Conservation (phyloP, 2,888 invertebrate genomes). For the Argyresthia goedartella region DNA sequence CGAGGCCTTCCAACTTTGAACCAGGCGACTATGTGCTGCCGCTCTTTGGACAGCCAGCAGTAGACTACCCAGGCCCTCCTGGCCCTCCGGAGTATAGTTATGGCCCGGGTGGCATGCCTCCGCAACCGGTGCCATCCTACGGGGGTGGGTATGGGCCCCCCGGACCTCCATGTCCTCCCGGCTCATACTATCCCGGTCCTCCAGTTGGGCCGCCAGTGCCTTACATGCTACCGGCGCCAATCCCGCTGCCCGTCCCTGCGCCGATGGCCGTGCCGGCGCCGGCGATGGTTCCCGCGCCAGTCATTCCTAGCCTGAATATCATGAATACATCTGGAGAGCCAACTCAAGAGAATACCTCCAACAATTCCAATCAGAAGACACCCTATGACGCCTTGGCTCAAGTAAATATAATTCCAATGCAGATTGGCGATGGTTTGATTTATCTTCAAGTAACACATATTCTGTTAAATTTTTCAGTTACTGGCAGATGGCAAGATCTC, state of each 20-base stretch:
- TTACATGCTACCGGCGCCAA: constrained; percentile 10
- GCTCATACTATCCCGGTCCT: constrained; percentile 12
- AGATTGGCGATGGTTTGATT: constrained; percentile 2
- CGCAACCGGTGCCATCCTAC: constrained; percentile 20
- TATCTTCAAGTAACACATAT: constrained; percentile 8
- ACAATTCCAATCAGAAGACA: constrained; percentile 19
- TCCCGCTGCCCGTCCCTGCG: constrained; percentile 16
- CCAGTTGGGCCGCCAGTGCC: constrained; percentile 6
- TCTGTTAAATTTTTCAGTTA: constrained; percentile 48
- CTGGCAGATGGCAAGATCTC: constrained; percentile 60
- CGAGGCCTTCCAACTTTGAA: too few species aligned
- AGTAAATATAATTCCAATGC: constrained; percentile 32
- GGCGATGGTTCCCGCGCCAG: constrained; percentile 27
- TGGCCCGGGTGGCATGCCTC: constrained; percentile 6
- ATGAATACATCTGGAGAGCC: constrained; percentile 4
- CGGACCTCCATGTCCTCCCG: too few species aligned
- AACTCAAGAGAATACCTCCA: constrained; percentile 9
- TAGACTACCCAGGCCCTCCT: too few species aligned
- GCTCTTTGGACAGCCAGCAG: background rate
- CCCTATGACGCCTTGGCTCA: constrained; percentile 55
- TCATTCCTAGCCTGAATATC: constrained; percentile 9
- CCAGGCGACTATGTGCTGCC: constrained; percentile 13
- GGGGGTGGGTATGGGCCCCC: constrained; percentile 21
- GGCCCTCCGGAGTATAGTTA: constrained; percentile 19
- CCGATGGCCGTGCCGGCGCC: constrained; percentile 15